Base-by-base conservation (phyloP, 2,113 vertebrate species). In the Danio rerio region DNA sequence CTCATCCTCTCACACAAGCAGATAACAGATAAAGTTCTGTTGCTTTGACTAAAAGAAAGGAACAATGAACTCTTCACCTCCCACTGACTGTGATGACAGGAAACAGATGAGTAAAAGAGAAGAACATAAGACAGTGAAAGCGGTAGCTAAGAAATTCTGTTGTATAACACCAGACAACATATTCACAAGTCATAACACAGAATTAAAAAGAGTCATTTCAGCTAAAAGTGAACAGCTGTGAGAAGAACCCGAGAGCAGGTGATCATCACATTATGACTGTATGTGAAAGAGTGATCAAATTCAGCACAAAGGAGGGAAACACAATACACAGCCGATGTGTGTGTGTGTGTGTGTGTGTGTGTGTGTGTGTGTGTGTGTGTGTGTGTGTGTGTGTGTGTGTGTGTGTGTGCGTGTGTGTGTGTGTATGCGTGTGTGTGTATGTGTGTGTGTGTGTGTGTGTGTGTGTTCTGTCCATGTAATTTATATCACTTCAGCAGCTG, bases 21-120 rank as follows among this genome's bases (percentile, higher is more conserved):
- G 79, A 81, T 81, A 81, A 52, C 16, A 56, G 79, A 81, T 81
- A 81, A 52, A 68, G 50, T 55, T 61, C 52, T 72, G 68, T 69
- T 81, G 53, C 56, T 71, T 81, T 81, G 13, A 81, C 56, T 72
- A 62, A 81, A 71, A 45, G 72, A 58, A 58, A 9, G 15, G 53
- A 74, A 74, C 72, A 74, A 74, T 74, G 40, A 74, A 58, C 72
- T 74, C 53, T 74, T 74, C 12, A 15, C 72, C n/a, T 74, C 53
- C 53, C 40, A 58, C 52, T 56, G 71, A 45, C 15, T n/a, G 63
- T 58, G 53, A 58, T 58, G 53, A 18, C 40, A 13, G n/a, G n/a
- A 74, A 75, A 75, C 45, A 20, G 40, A 75, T 20, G 6, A 75
- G 58, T 75, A 58, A 7, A 20, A 59, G 11, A 9, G 53, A 16